Evolutionary conservation across 1,140 invertebrate species (phyloP).

Genomic region (Drosophila nigromelanica): DNA sequence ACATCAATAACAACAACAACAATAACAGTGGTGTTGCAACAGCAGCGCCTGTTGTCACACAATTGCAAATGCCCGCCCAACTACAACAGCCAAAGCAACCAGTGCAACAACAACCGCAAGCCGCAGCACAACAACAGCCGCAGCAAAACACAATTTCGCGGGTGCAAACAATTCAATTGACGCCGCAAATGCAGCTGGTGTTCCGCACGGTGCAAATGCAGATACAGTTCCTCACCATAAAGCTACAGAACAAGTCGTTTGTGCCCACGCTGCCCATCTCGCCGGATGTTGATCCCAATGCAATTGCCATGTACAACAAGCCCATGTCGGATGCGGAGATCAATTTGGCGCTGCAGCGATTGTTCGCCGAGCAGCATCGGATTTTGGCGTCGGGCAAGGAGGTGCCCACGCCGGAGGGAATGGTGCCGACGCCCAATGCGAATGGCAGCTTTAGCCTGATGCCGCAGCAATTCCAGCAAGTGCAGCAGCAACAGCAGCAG

Average conservation of each 20-base stretch:
- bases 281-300: constrained; percentile 69
- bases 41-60: constrained; percentile 28
- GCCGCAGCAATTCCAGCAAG: constrained; percentile 67
- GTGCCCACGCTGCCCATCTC: constrained; percentile 59
- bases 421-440: constrained; percentile 61
- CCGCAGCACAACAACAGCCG: constrained; percentile 46
- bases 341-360: constrained; percentile 85
- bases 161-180: constrained; percentile 86
- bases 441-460: constrained; percentile 58
- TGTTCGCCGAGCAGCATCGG: constrained; percentile 87
- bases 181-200: constrained; percentile 86
- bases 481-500: constrained; percentile 37
- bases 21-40: constrained; percentile 3
- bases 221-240: constrained; percentile 85
- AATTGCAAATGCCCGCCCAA: constrained; percentile 13
- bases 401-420: constrained; percentile 85
- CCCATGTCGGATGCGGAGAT: constrained; percentile 82
- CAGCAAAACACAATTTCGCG: constrained; percentile 83
- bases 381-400: constrained; percentile 87
- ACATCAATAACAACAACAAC: constrained; percentile 12
- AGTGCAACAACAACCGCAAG: constrained; percentile 68
- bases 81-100: constrained; percentile 44
- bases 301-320: constrained; percentile 75
- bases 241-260: constrained; percentile 83
- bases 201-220: constrained; percentile 87